These are phyloP conservation scores for Drosophila nigritarsus DNA, from an alignment of 2,888 invertebrate species.

Conservation along the genomic window DNA sequence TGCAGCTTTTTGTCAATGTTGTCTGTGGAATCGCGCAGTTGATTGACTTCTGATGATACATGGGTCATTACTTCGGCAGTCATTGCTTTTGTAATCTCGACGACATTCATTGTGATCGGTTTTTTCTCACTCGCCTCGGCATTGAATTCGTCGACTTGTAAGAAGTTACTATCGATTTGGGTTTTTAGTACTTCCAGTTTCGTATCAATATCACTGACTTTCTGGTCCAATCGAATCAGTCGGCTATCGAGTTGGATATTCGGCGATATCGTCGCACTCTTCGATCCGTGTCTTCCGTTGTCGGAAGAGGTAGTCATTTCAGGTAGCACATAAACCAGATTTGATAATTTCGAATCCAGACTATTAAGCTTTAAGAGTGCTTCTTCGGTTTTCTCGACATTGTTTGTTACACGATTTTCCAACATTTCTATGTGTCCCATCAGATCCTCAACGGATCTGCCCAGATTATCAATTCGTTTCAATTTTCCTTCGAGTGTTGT, in stretches of 20 bases:
- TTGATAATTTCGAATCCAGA: conserved; percentile 91
- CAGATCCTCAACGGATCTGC: conserved; percentile 94
- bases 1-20: conserved; percentile 93
- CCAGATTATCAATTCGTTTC: conserved; percentile 94
- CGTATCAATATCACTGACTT: conserved; percentile 92
- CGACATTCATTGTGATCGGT: conserved; percentile 92
- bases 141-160: conserved; percentile 93
- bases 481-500: conserved; percentile 94
- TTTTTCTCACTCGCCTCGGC: conserved; percentile 95
- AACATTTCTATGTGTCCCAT: conserved; percentile 94
- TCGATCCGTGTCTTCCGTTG: conserved; percentile 63
- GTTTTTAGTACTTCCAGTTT: conserved; percentile 92
- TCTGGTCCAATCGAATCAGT: conserved; percentile 91
- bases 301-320: conserved; percentile 40
- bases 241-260: conserved; percentile 87
- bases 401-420: conserved; percentile 92
- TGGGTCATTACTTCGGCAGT: conserved; percentile 92
- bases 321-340: conserved; percentile 85
- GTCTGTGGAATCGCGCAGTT: conserved; percentile 91
- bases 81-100: conserved; percentile 93
- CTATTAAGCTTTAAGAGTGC: conserved; percentile 91
- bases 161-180: conserved; percentile 92
- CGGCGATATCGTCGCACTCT: conserved; percentile 46
- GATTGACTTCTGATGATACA: conserved; percentile 92
- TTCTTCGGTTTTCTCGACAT: conserved; percentile 93